A percentile compares a stretch with the other conserved stretches of the same genome.
phyloP scores from a whole-genome alignment of 2,888 invertebrate genomes.

The Drosophila phalerata region DNA sequence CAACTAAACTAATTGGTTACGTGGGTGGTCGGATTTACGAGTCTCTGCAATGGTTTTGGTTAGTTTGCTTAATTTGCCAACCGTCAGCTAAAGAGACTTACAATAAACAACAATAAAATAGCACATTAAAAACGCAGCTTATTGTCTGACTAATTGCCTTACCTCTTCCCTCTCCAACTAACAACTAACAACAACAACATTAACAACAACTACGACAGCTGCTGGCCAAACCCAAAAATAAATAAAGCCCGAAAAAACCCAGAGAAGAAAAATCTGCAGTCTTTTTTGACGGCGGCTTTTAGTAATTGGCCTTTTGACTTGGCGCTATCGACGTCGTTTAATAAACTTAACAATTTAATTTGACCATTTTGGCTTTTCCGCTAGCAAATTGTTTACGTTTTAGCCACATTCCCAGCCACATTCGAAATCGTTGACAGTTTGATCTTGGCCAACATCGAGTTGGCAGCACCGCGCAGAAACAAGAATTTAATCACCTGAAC shows the following conservation, averaged over 20 bases:
- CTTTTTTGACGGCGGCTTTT: constrained; percentile 6
- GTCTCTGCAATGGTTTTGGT: background rate
- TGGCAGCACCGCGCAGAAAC: constrained; percentile 28
- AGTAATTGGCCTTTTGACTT: constrained; percentile 61
- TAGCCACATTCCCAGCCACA: background rate
- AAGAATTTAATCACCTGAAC: constrained; percentile 57
- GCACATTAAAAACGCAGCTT: constrained; percentile 46
- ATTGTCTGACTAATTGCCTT: constrained; percentile 54
- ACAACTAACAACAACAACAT: constrained; percentile 3
- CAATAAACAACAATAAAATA: constrained; percentile 1
- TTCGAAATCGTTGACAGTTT: constrained; percentile 17
- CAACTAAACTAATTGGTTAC: constrained; percentile 48
- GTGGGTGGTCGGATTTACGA: constrained; percentile 50
- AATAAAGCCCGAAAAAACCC: background rate
- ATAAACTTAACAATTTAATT: constrained; percentile 74
- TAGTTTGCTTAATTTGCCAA: constrained; percentile 24
- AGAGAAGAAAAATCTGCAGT: constrained; percentile 9
- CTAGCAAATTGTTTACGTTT: constrained; percentile 25
- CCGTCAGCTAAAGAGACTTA: background rate
- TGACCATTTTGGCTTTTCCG: constrained; percentile 35
- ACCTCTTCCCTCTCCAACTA: background rate
- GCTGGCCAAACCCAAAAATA: constrained; percentile 9
- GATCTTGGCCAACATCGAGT: constrained; percentile 30
- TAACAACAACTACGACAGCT: constrained; percentile 5
- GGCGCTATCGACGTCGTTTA: constrained; percentile 50